Conservation (phyloP, 1,140 invertebrate genomes). For the Wasmannia auropunctata region DNA sequence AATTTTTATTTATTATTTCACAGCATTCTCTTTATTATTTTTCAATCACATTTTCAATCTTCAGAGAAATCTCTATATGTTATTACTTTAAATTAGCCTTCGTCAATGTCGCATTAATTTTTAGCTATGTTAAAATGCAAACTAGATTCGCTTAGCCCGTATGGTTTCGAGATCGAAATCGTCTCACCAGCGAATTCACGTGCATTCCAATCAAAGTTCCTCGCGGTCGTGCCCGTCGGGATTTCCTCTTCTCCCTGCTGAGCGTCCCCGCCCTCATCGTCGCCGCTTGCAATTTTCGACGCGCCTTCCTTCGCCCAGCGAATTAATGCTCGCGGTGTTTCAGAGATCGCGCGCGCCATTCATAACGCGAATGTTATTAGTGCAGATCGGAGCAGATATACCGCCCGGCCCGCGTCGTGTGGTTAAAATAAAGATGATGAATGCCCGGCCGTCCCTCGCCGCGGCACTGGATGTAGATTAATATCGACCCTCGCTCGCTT, state of each 20-base stretch:
- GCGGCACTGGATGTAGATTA: constrained; percentile 78
- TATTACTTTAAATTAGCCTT: background rate
- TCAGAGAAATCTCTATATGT: background rate
- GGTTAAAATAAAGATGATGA: constrained; percentile 83
- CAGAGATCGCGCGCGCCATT: constrained; percentile 75
- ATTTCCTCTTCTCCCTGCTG: constrained; percentile 19
- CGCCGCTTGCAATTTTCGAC: constrained; percentile 65
- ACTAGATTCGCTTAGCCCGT: background rate
- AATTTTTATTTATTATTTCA: background rate
- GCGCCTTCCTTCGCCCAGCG: constrained; percentile 66
- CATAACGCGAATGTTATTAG: constrained; percentile 82
- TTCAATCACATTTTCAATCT: background rate
- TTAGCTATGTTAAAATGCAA: background rate
- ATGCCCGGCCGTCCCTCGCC: constrained; percentile 75
- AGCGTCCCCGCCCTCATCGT: constrained; percentile 41
- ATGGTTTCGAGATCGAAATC: constrained; percentile 1
- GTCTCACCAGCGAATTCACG: constrained; percentile 12
- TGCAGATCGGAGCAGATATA: constrained; percentile 79
- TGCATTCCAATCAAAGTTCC: constrained; percentile 50
- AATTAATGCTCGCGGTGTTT: constrained; percentile 75
- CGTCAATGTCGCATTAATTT: background rate
- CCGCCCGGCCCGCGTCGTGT: constrained; percentile 75
- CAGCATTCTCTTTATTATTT: background rate
- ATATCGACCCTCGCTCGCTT: constrained; percentile 76
- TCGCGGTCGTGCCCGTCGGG: constrained; percentile 32